Conservation (phyloP, 2,888 invertebrate species). For the Macrosiphum euphorbiae region DNA sequence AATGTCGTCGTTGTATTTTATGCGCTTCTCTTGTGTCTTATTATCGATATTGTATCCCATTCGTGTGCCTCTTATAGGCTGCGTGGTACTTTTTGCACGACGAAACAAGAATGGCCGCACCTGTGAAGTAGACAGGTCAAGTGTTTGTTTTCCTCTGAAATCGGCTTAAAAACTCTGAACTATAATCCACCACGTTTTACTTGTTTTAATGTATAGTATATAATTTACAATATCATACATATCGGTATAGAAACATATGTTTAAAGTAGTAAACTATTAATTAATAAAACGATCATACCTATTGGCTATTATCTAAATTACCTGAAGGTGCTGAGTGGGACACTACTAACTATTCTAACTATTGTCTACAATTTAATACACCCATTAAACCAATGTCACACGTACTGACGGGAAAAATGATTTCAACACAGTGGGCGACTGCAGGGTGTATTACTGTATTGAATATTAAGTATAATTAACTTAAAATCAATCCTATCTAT, state of each 20-base stretch:
- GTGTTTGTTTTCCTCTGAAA: background rate
- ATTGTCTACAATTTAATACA: background rate
- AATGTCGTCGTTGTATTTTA: background rate
- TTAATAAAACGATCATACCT: background rate
- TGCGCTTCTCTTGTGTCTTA: background rate
- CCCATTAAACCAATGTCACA: background rate
- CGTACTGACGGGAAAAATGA: background rate
- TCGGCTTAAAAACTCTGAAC: background rate
- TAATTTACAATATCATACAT: background rate
- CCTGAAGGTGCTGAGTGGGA: background rate
- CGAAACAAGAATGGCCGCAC: background rate
- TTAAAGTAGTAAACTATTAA: background rate
- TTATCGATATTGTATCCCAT: background rate
- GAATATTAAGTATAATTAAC: background rate
- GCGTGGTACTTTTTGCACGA: background rate
- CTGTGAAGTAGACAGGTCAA: background rate
- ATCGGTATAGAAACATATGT: background rate
- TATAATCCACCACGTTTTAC: background rate
- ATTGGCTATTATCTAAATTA: background rate
- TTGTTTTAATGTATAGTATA: background rate
- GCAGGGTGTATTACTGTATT: background rate
- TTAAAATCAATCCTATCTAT: background rate
- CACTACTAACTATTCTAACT: background rate
- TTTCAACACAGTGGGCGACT: background rate
- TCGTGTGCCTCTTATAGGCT: background rate